Base-by-base conservation (phyloP, 1,140 invertebrate species). In the Ctenoplectra terminalis region DNA sequence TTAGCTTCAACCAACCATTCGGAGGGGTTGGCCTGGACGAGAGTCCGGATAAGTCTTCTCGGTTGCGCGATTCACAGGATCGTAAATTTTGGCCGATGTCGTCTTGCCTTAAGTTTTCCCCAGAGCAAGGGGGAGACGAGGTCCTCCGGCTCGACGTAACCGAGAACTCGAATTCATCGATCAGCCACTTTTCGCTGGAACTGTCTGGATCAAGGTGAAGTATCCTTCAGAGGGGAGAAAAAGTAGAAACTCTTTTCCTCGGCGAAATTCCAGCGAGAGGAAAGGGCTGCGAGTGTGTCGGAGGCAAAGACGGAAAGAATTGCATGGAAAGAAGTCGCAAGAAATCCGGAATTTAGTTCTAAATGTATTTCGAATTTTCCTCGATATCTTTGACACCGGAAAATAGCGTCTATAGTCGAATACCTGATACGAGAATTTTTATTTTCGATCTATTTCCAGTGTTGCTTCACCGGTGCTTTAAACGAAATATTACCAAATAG, bases 151-250 rank as follows among this genome's bases (percentile, higher is more conserved):
- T 17, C 63, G 34, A 37, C 60, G 66, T 52, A 54, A 84, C 75
- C 66, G 84, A 83, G 83, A 89, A 88, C 79, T 83, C 84, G 82
- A 91, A 91, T 90, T 87, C 87, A 91, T 91, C 90, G 90, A 91
- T 91, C 88, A 88, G 86, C 82, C 85, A 86, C 88, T 83, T 87
- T 83, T 80, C 81, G 75, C 60, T 81, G 71, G 54, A 60, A 81
- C 84, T 86, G 83, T 81, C 69, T 66, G 84, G 85, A 87, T 87
- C 85, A 87, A 86, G 82, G 84, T 89, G 88, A 88, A 90, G 87
- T 81, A 78, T 88, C 84, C 80, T 48, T 56, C 9, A 37, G 48
- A 63, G 50, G 11, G 67, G 48, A 54, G 71, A 86, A 87, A 83
- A 87, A 87, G 84, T 80, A 50, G 84, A 56, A 61, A 72, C 46